Base-by-base conservation (phyloP, 2,797 vertebrate species). In the Sebastes cheni region DNA sequence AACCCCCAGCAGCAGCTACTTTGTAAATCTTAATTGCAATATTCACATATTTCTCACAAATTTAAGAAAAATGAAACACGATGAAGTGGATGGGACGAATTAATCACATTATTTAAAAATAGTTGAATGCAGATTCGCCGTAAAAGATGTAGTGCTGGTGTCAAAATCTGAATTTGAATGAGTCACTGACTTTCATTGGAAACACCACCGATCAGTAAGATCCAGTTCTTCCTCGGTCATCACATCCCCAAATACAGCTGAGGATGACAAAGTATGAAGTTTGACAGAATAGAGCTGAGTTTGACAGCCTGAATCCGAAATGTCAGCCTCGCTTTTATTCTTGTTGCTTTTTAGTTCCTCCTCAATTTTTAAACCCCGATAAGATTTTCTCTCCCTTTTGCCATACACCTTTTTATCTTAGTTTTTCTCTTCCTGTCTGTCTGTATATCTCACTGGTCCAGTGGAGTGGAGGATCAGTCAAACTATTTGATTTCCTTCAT, bases 391-490 rank as follows among this genome's bases (percentile, higher is more conserved):
- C 22, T 67, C 59, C 1, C 16, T 25, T 68, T 75, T 5, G 1
- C 56, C 4, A 0, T 18, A 39, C 12, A 46, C 2, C 10, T 42
- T 71, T 77, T 70, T 32, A 25, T 80, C 39, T 68, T 69, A 34
- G 65, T 67, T 83, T 84, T 64, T 71, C 56, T 70, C 54, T 71
- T 74, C 0, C 73, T 71, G 77, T 70, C 69, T 77, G 65, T 72
- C 58, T 79, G 59, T 85, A 72, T 79, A 62, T 82, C 59, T 81
- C 69, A 3, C 65, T 80, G 82, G 76, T 23, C 81, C 85, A 83
- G 72, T 73, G 70, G 73, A 86, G 46, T 82, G 71, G 12, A 75
- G 75, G 79, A 88, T 88, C 84, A 85, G 74, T 88, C 84, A 86
- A 82, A 88, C 74, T 76, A 70, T 65, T 88, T 75, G 60, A 80